Conservation (phyloP, 2,113 vertebrate genomes). For the Mobula hypostoma region DNA sequence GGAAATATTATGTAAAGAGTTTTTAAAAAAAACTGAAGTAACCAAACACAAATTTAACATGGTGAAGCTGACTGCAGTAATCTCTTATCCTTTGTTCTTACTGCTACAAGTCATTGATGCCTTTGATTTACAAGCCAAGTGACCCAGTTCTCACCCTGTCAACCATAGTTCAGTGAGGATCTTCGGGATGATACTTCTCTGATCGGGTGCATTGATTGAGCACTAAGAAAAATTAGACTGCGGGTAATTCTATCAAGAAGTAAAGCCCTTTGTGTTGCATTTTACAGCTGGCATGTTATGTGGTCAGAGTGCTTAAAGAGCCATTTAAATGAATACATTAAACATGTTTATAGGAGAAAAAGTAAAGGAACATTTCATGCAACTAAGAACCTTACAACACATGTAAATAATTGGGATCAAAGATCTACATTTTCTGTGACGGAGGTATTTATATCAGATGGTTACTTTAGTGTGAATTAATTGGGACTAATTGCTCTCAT, state of each 20-base stretch:
- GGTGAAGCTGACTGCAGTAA: constrained; percentile 4
- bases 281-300: constrained; percentile 7
- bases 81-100: constrained; percentile 1
- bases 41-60: neutral
- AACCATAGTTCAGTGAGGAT: constrained; percentile 16
- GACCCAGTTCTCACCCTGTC: constrained; percentile 23
- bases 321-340: constrained; percentile 8
- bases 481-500: constrained; percentile 33
- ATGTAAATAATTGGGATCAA: constrained; percentile 34
- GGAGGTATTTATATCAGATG: constrained; percentile 27
- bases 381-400: neutral
- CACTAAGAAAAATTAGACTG: constrained; percentile 17
- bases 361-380: constrained; percentile 22
- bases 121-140: constrained; percentile 35
- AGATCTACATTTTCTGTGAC: constrained; percentile 26
- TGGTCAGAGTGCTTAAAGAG: constrained; percentile 13
- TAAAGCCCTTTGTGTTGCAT: constrained; percentile 25
- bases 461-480: constrained; percentile 25
- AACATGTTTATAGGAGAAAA: constrained; percentile 19
- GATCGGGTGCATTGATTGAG: constrained; percentile 29
- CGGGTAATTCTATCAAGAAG: constrained; percentile 26
- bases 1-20: neutral
- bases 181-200: constrained; percentile 11
- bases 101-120: neutral
- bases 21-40: neutral